A percentile compares a stretch with the other conserved stretches of the same genome.
Evolutionary conservation across 2,797 vertebrate species (phyloP).

Genomic region (Microchirus variegatus): DNA sequence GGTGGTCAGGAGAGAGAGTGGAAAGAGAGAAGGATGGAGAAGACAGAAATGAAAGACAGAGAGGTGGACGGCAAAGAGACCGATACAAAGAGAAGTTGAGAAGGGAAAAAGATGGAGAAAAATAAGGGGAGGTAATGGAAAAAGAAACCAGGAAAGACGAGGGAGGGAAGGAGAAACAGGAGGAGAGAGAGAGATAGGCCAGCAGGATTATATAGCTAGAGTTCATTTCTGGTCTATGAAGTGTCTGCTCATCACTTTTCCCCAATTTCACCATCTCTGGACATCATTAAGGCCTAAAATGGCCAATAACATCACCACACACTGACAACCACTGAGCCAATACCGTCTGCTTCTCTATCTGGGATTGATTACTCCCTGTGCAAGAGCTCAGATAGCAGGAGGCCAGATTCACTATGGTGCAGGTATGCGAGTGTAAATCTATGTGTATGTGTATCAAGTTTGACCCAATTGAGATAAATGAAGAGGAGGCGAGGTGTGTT

Average conservation of each 20-base stretch:
- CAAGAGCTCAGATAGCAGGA: conserved; percentile 50
- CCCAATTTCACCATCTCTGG: conserved; percentile 68
- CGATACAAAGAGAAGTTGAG: conserved; percentile 28
- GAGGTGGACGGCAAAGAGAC: conserved; percentile 39
- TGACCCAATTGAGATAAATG: conserved; percentile 15
- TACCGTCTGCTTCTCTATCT: conserved; percentile 44
- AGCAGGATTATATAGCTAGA: conserved; percentile 67
- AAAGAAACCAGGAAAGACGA: conserved; percentile 16
- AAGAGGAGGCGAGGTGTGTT: background rate
- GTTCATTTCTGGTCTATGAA: conserved; percentile 76
- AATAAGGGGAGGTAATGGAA: conserved; percentile 17
- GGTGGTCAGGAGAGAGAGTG: conserved; percentile 50
- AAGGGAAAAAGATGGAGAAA: conserved; percentile 29
- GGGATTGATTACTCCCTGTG: conserved; percentile 57
- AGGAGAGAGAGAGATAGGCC: conserved; percentile 44
- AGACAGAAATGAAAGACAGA: conserved; percentile 51
- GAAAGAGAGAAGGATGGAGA: conserved; percentile 33
- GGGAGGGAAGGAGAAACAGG: conserved; percentile 1
- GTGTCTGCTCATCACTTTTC: conserved; percentile 80
- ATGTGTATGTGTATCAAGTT: conserved; percentile 1
- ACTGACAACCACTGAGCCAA: conserved; percentile 36
- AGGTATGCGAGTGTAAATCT: background rate
- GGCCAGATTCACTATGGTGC: conserved; percentile 28
- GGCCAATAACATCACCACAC: conserved; percentile 58
- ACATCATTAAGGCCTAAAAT: conserved; percentile 64